These are phyloP conservation scores for Upupa epops DNA, from an alignment of 2,113 vertebrate species.

Conservation along the genomic window DNA sequence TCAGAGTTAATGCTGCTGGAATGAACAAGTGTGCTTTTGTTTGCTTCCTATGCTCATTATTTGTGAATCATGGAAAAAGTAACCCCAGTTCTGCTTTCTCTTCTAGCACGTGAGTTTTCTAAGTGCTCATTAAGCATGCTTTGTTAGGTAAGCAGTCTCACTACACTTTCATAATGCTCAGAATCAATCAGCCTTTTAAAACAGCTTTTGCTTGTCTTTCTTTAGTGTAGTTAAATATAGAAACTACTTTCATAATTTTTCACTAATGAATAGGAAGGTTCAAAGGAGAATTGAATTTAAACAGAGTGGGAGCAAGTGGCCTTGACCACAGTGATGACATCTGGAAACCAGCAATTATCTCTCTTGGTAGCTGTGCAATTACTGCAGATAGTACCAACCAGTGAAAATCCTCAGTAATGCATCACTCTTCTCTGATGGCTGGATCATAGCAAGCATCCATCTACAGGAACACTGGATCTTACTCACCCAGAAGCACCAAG, in stretches of 20 bases:
- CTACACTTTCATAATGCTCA: neutral
- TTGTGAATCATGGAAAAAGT: neutral
- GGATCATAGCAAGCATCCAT: neutral
- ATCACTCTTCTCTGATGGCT: neutral
- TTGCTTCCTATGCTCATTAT: neutral
- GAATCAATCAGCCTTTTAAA: neutral
- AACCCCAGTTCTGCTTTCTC: neutral
- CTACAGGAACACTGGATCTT: neutral
- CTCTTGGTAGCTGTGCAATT: neutral
- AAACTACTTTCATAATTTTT: neutral
- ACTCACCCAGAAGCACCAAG: neutral
- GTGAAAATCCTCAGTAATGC: conserved; percentile 7
- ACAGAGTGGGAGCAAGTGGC: neutral
- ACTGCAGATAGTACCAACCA: neutral
- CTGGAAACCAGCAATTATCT: neutral
- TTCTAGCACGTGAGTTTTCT: neutral
- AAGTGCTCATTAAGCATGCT: neutral
- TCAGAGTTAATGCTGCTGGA: neutral
- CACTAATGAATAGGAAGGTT: neutral
- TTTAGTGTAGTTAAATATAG: neutral
- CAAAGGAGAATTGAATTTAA: neutral
- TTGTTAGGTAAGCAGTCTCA: neutral
- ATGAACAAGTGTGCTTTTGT: neutral
- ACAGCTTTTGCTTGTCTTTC: neutral
- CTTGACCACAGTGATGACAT: neutral